These are phyloP conservation scores for Amblyraja radiata DNA, from an alignment of 2,797 vertebrate species.

Conservation along the genomic window DNA sequence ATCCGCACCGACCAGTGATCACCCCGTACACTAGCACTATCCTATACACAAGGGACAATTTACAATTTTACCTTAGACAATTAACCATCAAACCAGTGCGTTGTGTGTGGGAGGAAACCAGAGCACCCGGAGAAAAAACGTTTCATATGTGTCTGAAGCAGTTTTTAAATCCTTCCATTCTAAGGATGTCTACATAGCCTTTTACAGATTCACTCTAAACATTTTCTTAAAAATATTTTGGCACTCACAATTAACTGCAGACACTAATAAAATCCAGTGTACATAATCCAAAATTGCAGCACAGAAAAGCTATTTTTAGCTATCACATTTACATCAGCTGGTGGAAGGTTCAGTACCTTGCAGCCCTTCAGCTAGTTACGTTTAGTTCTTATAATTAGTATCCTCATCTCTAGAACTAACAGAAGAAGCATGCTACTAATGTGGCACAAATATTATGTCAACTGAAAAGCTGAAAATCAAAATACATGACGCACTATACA, in stretches of 20 bases:
- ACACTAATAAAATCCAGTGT: neutral
- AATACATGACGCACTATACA: neutral
- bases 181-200: neutral
- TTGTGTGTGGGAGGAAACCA: no score
- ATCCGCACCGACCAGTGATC: no score
- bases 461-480: neutral
- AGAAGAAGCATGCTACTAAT: neutral
- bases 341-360: no score
- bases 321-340: no score
- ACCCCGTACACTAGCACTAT: no score
- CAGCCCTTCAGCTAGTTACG: neutral
- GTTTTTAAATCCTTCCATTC: neutral
- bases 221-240: neutral
- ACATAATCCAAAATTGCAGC: neutral
- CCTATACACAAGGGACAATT: no score
- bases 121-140: no score
- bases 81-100: no score
- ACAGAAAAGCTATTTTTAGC: no score
- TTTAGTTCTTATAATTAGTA: neutral
- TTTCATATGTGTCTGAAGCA: no score
- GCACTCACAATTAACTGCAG: neutral
- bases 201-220: neutral
- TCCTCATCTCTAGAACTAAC: neutral
- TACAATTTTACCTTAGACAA: no score
- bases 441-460: constrained; percentile 12